Base-by-base conservation (phyloP, 2,113 vertebrate genomes). In the Scomber colias region DNA sequence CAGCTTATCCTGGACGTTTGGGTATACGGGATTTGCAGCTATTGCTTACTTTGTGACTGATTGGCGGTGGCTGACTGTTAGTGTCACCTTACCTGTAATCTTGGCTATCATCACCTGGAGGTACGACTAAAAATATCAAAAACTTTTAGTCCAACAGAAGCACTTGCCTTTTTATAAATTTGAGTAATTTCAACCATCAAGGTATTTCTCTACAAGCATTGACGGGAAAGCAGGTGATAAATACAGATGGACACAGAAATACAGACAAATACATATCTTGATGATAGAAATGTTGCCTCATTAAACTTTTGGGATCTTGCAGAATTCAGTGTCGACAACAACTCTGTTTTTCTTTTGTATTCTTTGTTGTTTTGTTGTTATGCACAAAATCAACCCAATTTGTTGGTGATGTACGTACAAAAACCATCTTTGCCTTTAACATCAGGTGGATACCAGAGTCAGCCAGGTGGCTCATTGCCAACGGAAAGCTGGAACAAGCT, bases 391-490 rank as follows among this genome's bases (percentile, higher is more conserved):
- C 35, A 40, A 40, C 35, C 8, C 2, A 7, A 40, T 40, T 40
- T 40, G 35, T 40, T 40, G 35, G 8, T 40, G 35, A 40, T 40
- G 35, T 40, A 40, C 8, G 35, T 2, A 5, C 44, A 17, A n/a
- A 44, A 68, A 3, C 48, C 1, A 11, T 27, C 3, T 72, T 59
- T 74, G 1, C 6, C 30, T 61, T 59, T 17, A 27, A 74, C 9
- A 48, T 48, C 49, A 98, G 97, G 94, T 98, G 97, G 96, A 89
- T 97, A 69, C 97, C 97, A 24, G 97, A 98, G 86, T 98, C 97
- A 0, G 97, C 97, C 5, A 92, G 96, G 62, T 98, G 97, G 97
- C 95, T 98, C 72, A 95, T 97, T 83, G 95, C 96, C 61, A 97
- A 95, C 1, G 96, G 97, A 69, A 94, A 93, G 46, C 77, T 95